Evolutionary conservation across 2,113 vertebrate genomes (phyloP).

Genomic region (Sander lucioperca): DNA sequence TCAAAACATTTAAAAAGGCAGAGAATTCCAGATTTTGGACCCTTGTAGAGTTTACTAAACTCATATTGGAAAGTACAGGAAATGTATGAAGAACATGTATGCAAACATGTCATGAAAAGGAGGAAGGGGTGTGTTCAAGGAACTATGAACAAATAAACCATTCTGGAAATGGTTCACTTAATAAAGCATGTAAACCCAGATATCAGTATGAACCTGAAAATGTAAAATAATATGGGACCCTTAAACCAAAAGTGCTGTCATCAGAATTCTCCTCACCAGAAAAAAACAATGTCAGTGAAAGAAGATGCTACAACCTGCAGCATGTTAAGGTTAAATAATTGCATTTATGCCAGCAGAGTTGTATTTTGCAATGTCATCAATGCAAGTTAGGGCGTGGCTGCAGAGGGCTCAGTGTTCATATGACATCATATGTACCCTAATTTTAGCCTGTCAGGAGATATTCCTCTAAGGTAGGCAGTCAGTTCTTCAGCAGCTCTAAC

Average conservation of each 20-base stretch:
- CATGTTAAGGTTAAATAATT: neutral
- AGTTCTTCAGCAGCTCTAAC: neutral
- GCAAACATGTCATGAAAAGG: too few relatives aligned
- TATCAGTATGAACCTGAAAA: too few relatives aligned
- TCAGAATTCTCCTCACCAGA: neutral
- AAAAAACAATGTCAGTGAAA: neutral
- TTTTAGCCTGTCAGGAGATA: neutral
- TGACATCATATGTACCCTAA: neutral
- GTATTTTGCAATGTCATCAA: conserved; percentile 62
- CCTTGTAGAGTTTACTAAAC: too few relatives aligned
- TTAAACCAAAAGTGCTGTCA: neutral
- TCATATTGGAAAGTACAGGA: too few relatives aligned
- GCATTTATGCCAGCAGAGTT: neutral
- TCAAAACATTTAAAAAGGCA: too few relatives aligned
- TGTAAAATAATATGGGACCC: too few relatives aligned
- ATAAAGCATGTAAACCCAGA: too few relatives aligned
- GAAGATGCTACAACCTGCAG: neutral
- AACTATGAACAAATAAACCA: too few relatives aligned
- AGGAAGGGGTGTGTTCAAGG: too few relatives aligned
- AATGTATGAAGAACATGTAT: too few relatives aligned
- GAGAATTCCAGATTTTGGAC: too few relatives aligned
- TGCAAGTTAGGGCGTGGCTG: conserved; percentile 58
- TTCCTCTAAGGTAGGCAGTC: neutral
- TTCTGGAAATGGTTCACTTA: too few relatives aligned
- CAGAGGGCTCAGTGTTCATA: accelerated